phyloP scores from a whole-genome alignment of 2,113 vertebrate species.

The Lampris megalopsis region DNA sequence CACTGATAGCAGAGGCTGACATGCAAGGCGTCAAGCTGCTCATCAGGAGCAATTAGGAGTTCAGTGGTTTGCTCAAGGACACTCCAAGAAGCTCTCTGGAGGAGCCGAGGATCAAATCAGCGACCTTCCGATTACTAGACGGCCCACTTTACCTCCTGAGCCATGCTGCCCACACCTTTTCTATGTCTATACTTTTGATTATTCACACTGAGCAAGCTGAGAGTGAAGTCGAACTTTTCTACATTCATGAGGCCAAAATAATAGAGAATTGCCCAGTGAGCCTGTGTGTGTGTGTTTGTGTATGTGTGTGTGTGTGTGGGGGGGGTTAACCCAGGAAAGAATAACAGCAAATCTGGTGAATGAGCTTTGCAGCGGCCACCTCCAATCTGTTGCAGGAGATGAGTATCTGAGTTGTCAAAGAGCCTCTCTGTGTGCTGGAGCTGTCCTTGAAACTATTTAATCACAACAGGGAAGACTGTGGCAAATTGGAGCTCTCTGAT shows the following conservation, averaged over 20 bases:
- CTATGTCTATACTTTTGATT: conserved; percentile 62
- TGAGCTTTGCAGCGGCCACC: conserved; percentile 66
- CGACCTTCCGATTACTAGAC: background rate
- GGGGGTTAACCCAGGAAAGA: conserved; percentile 62
- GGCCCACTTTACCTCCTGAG: conserved; percentile 19
- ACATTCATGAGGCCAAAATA: conserved; percentile 72
- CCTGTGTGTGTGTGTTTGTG: conserved; percentile 25
- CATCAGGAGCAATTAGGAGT: too few relatives aligned
- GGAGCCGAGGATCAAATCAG: too few relatives aligned
- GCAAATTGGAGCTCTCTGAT: conserved; percentile 82
- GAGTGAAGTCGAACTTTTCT: conserved; percentile 64
- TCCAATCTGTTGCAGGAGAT: conserved; percentile 82
- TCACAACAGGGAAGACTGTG: conserved; percentile 81
- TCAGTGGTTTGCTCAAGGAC: too few relatives aligned
- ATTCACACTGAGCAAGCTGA: conserved; percentile 64
- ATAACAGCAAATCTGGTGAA: conserved; percentile 75
- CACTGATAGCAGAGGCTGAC: too few relatives aligned
- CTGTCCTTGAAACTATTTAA: conserved; percentile 83
- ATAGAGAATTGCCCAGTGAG: conserved; percentile 54
- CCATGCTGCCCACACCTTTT: conserved; percentile 26
- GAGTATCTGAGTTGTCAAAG: conserved; percentile 82
- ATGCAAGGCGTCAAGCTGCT: too few relatives aligned
- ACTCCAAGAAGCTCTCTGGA: too few relatives aligned
- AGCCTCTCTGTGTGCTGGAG: conserved; percentile 73
- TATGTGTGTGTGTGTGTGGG: too few relatives aligned